Evolutionary conservation across 2,888 invertebrate species (phyloP), one percentile per base, ranked within the genome.

Genomic region (Physocephala rufipes): DNA sequence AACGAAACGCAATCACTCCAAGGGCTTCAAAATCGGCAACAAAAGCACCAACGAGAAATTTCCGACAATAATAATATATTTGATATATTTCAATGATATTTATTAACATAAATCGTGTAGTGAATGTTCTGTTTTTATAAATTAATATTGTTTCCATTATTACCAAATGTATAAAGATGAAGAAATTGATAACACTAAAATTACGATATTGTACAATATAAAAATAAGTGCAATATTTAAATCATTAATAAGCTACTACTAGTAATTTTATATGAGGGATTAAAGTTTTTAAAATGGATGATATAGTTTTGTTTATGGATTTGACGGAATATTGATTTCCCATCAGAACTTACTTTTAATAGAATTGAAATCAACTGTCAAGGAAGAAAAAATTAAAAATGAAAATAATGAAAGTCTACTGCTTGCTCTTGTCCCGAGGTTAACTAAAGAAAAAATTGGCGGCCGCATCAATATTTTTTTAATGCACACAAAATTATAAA

Each of bases 1-100:
- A 65, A 49, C 45, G 28, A 71, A 72, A 66, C 51, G 47, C 55
- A 67, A 3, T 65, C 73, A 70, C 72, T 73, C 12, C 43, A 67
- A 43, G 67, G 64, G 71, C 71, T 75, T 71, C 74, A 78, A 61
- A 72, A 72, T 66, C 71, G 75, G 64, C 43, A 72, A 69, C 24
- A 71, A 59, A 55, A 77, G 71, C 71, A 79, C 77, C 74, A 81
- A 77, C 74, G 82, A 76, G 74, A 79, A 28, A 68, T 49, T 62
- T 68, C 30, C 24, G 53, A 79, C 73, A 82, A 84, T 73, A 83
- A 82, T 73, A 83, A 83, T 80, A 81, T 82, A 62, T 85, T 85
- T 75, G 86, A 86, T 80, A 79, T 86, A 75, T 86, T 86, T 80
- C 85, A 86, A 86, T 86, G 86, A 86, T 86, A 86, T 82, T 82